Evolutionary conservation across 2,888 invertebrate genomes (phyloP), one percentile per base, ranked within the genome.

Genomic region (Lordiphosa fenestrarum): DNA sequence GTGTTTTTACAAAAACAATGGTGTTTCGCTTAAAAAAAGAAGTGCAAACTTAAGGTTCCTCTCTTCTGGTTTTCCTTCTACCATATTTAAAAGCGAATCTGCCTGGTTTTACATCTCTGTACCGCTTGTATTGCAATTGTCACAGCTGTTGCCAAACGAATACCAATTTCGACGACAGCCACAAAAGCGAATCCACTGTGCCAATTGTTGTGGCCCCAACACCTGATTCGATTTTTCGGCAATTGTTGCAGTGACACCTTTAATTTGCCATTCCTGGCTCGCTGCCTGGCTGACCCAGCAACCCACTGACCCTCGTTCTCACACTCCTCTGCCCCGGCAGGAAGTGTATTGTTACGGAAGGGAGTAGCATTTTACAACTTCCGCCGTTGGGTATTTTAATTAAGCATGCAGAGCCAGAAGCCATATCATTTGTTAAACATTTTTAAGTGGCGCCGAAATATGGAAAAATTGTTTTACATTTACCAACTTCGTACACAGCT

Each of bases 181-280:
- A 3, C 37, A 7, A 39, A 40, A 44, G 12, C 38, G 35, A 25
- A 36, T 62, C 49, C 50, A 62, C 53, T 53, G 71, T 58, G 71
- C 55, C 61, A 77, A 66, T 81, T 76, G 69, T 71, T 64, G 73
- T 71, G 62, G 61, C 53, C 48, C 63, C 58, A 62, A 64, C 60
- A 53, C 47, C 60, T 44, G 60, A 60, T 58, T 49, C 56, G 52
- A 51, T 50, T 42, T 50, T 33, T 35, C 9, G 46, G 40, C 19
- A 30, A 39, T 15, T 39, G 52, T 44, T 53, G 56, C 46, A 40
- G 54, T 48, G 52, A 50, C 52, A 48, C 39, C 59, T 59, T 59
- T 58, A 51, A 54, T 69, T 58, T 73, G 54, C 41, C 60, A 63
- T 47, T 56, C 64, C 46, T 48, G 49, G 35, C 50, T 37, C 25